Percentiles rank a stretch among this genome's conserved stretches.
Evolutionary conservation across 2,113 vertebrate genomes (phyloP).

Genomic region (Tragulus kanchil): DNA sequence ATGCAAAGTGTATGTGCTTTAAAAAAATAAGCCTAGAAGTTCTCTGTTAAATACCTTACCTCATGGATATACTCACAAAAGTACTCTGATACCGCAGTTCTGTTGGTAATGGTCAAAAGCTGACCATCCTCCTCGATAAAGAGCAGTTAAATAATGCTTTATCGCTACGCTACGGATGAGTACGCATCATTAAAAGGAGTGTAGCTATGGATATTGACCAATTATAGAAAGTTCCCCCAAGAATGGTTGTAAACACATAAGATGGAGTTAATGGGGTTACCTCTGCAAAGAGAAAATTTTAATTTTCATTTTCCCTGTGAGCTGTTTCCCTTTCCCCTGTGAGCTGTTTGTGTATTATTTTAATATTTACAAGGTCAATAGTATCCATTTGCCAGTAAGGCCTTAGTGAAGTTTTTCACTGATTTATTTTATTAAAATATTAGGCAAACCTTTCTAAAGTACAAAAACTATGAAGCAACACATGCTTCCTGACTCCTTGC

Average conservation of each 20-base stretch:
- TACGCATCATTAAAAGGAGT: not conserved
- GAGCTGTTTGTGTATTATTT: not conserved
- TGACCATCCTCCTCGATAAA: not conserved
- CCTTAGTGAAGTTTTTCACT: not conserved
- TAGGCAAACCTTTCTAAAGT: not conserved
- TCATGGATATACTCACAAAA: not conserved
- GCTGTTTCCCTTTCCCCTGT: not conserved
- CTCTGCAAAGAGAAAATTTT: not conserved
- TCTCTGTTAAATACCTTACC: not conserved
- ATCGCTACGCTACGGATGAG: not conserved
- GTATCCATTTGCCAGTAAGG: not conserved
- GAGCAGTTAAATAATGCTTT: not conserved
- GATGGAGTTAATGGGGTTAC: not conserved
- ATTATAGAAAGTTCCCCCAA: not conserved
- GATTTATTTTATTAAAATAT: not conserved
- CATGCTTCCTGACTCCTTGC: accelerated
- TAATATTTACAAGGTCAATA: not conserved
- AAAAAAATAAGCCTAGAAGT: not conserved
- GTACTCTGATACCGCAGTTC: not conserved
- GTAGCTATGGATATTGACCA: not conserved
- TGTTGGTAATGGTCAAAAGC: not conserved
- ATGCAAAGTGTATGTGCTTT: not conserved
- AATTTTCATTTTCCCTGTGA: not conserved
- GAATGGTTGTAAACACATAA: not conserved
- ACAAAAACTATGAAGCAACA: not conserved